Percentiles rank a stretch among this genome's conserved stretches.
Evolutionary conservation across 2,888 invertebrate species (phyloP).

Genomic region (Rhorus exstirpatorius): DNA sequence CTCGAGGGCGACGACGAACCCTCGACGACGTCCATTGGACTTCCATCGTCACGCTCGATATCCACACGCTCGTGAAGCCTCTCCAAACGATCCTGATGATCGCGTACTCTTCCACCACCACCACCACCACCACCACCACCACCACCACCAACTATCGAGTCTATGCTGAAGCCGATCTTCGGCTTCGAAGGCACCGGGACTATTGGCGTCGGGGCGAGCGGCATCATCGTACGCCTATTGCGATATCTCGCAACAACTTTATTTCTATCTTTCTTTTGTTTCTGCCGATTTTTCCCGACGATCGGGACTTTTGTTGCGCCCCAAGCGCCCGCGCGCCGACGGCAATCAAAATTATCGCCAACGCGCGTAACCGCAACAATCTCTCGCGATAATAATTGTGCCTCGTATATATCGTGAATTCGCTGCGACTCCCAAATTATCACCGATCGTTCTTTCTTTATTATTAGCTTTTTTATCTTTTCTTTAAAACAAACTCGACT

Average conservation of each 20-base stretch:
- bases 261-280: not conserved
- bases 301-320: constrained; percentile 52
- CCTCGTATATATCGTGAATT: too few species aligned
- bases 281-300: constrained; percentile 39
- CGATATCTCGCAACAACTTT: constrained; percentile 61
- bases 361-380: too few species aligned
- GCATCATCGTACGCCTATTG: constrained; percentile 92
- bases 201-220: constrained; percentile 97
- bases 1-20: constrained; percentile 83
- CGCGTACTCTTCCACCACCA: constrained; percentile 60
- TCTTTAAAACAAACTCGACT: not conserved
- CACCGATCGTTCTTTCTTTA: too few species aligned
- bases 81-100: constrained; percentile 74
- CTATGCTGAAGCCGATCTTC: constrained; percentile 97
- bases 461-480: constrained; percentile 52
- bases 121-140: constrained; percentile 90
- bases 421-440: too few species aligned
- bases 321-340: constrained; percentile 35
- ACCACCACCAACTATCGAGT: constrained; percentile 94
- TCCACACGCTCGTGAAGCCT: constrained; percentile 80
- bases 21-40: constrained; percentile 82
- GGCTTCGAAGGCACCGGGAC: constrained; percentile 96
- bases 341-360: constrained; percentile 52
- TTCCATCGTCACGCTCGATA: constrained; percentile 80
- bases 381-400: too few species aligned